Conservation (phyloP, 1,140 invertebrate species). For the Amyelois transitella region DNA sequence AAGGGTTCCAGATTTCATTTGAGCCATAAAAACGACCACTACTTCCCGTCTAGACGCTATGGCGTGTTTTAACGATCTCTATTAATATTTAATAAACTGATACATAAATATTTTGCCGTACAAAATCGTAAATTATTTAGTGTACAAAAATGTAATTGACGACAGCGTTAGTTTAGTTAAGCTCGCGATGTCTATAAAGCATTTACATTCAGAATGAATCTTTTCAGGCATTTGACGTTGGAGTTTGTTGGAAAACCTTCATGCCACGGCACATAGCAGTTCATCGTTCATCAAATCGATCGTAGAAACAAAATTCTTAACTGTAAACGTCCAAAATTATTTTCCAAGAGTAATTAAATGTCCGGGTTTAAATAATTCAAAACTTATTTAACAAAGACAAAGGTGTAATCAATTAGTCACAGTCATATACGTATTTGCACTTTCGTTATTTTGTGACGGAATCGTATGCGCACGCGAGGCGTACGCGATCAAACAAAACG, state of each 20-base stretch:
- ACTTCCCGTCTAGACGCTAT: conserved; percentile 52
- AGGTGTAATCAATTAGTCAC: not conserved
- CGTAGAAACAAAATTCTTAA: no score
- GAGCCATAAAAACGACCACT: conserved; percentile 35
- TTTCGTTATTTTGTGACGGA: not conserved
- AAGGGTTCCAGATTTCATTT: conserved; percentile 21
- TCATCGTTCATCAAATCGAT: no score
- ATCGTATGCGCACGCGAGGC: not conserved
- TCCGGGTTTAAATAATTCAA: not conserved
- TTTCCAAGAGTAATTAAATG: no score
- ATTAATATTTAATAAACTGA: conserved; percentile 43
- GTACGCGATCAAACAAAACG: not conserved
- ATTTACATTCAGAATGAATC: not conserved
- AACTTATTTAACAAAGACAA: not conserved
- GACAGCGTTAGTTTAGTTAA: not conserved
- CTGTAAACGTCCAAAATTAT: no score
- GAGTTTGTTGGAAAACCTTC: no score
- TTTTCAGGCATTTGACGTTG: not conserved
- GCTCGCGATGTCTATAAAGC: not conserved
- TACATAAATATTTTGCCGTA: conserved; percentile 31
- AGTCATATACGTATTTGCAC: not conserved
- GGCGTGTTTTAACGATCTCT: conserved; percentile 44
- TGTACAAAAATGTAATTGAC: not conserved
- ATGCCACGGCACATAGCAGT: no score
- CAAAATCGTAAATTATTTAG: not conserved